These are phyloP conservation scores for Campaea margaritaria DNA, from an alignment of 2,888 invertebrate genomes.

Conservation along the genomic window DNA sequence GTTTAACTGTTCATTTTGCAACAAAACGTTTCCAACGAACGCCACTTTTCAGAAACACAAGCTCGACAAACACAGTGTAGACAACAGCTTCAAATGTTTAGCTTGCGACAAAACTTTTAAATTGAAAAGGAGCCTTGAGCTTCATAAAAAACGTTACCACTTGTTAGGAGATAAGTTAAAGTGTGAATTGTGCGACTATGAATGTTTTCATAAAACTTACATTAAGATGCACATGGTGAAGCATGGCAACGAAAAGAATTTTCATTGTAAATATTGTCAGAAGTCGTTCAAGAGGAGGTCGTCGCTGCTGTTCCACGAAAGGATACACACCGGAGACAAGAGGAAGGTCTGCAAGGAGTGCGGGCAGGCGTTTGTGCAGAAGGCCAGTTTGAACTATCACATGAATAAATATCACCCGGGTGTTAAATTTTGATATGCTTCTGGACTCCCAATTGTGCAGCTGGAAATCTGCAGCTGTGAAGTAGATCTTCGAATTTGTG, in stretches of 20 bases:
- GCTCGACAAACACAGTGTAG: slow-evolving; percentile 3
- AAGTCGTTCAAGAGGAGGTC: slow-evolving; percentile 11
- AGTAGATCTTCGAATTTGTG: too few relatives aligned
- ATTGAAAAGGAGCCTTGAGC: background rate
- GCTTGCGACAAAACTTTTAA: slow-evolving; percentile 9
- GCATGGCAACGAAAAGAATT: slow-evolving; percentile 17
- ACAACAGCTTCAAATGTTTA: slow-evolving; percentile 14
- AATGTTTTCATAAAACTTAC: background rate
- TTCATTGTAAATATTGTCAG: slow-evolving; percentile 20
- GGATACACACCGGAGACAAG: slow-evolving; percentile 31
- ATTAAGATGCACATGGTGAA: slow-evolving; percentile 8
- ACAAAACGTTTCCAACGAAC: background rate
- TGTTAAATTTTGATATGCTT: too few relatives aligned
- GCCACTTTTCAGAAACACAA: background rate
- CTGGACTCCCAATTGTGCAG: too few relatives aligned
- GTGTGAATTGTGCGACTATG: slow-evolving; percentile 11
- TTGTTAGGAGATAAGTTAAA: slow-evolving; percentile 7
- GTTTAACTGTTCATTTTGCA: slow-evolving; percentile 1
- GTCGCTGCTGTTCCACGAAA: slow-evolving; percentile 11
- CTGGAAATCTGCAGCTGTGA: too few relatives aligned
- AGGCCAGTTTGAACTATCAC: slow-evolving; percentile 48
- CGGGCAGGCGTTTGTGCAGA: slow-evolving; percentile 48
- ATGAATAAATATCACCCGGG: slow-evolving; percentile 39
- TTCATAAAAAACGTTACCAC: slow-evolving; percentile 3
- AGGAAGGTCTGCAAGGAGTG: slow-evolving; percentile 40